Base-by-base conservation (phyloP, 53 echinoderm and acorn worm genomes). In the Apostichopus leukothele region DNA sequence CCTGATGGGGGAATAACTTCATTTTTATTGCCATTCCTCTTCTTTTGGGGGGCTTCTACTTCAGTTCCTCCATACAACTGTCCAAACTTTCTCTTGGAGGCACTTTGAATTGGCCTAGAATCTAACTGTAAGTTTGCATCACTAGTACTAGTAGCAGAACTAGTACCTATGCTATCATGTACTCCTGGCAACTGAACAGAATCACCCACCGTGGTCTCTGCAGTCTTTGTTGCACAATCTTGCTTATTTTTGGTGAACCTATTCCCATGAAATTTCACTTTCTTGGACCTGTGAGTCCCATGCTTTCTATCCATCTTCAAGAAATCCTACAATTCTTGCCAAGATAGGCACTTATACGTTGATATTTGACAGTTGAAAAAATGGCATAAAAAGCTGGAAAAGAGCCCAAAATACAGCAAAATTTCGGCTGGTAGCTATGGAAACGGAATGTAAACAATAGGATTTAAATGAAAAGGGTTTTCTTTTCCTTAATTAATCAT, bases 81-180 rank as follows among this genome's bases (percentile, higher is more conserved):
- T 25, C 25, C 25, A 25, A 25, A 25, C 25, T 25, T 25, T 25
- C 25, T 25, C 25, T 25, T 25, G 25, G 25, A 25, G 25, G 25
- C 25, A 25, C 25, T 25, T 25, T 25, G 25, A 25, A 25, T 25
- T 25, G 25, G 25, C 25, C 25, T 25, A 25, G 25, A 25, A 25
- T 25, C 25, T 76, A 25, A 25, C 26, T 76, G 76, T 76, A 76
- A 76, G 76, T 76, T 76, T 76, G 76, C 76, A 26, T 27, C 21
- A 20, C 23, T 25, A 20, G 76, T 76, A 76, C 23, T n/a, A 20
- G 76, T 76, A 76, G 21, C 76, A 76, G 76, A 76, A 76, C 76
- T 76, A 76, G 76, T 76, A 76, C 76, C 76, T 76, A 76, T 50
- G 76, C 76, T 76, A 76, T 76, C 23, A 76, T 76, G 76, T 76